These are phyloP conservation scores for Meriones unguiculatus DNA, from an alignment of 2,113 vertebrate genomes.

Conservation along the genomic window DNA sequence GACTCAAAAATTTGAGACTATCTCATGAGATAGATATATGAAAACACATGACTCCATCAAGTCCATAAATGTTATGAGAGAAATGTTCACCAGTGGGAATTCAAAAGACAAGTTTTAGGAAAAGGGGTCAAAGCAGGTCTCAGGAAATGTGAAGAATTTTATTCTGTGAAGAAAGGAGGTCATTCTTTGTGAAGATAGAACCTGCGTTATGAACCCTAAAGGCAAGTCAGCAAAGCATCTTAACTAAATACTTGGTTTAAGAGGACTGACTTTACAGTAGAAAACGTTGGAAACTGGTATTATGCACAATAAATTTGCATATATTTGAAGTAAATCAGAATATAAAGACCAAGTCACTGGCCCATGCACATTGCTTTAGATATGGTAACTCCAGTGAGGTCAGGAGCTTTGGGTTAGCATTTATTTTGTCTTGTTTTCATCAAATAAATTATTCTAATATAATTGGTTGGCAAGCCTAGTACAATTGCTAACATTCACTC, in stretches of 20 bases:
- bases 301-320: not conserved
- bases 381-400: not conserved
- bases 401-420: not conserved
- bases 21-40: not conserved
- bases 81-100: not conserved
- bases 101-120: slow-evolving; percentile 36
- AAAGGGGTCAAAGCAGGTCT: not conserved
- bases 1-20: not conserved
- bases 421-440: not conserved
- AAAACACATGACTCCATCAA: not conserved
- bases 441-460: not conserved
- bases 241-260: not conserved
- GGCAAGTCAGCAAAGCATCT: not conserved
- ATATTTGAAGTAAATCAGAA: not conserved
- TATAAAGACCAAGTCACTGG: not conserved
- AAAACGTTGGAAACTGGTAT: not conserved
- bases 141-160: slow-evolving; percentile 20
- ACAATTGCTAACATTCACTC: not conserved
- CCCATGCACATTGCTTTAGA: not conserved
- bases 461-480: not conserved
- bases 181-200: not conserved
- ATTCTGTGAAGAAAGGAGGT: not conserved
- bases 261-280: not conserved
- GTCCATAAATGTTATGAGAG: not conserved
- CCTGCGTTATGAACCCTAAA: not conserved